phyloP scores from a whole-genome alignment of 2,888 invertebrate species.

The Atethmia centrago region DNA sequence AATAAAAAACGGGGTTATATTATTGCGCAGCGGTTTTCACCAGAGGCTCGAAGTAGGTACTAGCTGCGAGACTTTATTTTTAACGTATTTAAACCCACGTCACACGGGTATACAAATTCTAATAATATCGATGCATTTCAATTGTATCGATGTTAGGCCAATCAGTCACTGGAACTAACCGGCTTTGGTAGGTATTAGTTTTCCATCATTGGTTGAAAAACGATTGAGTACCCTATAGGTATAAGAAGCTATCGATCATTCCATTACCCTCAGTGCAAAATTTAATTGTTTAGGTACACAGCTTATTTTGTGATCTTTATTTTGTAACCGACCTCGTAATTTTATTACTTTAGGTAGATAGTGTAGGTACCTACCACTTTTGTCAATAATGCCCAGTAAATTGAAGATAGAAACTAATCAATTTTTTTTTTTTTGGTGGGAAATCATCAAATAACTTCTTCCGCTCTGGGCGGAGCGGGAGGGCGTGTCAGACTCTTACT shows the following conservation, averaged over 20 bases:
- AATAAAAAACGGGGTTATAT: conserved; percentile 81
- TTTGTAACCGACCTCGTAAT: neutral
- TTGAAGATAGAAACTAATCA: too few species aligned
- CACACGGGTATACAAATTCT: conserved; percentile 38
- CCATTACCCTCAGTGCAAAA: neutral
- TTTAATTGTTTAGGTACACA: neutral
- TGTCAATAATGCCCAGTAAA: too few species aligned
- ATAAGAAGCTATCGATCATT: neutral
- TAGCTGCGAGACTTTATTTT: conserved; percentile 74
- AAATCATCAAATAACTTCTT: too few species aligned
- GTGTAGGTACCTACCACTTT: neutral
- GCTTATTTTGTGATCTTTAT: neutral
- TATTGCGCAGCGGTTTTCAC: conserved; percentile 83
- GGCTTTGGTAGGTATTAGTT: neutral
- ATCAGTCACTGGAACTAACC: neutral
- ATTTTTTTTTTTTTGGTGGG: too few species aligned
- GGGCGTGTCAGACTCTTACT: too few species aligned
- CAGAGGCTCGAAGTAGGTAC: conserved; percentile 68
- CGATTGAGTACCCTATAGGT: neutral
- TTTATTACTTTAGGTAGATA: too few species aligned
- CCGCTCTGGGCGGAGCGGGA: too few species aligned
- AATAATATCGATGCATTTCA: conserved; percentile 40
- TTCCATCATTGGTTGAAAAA: neutral
- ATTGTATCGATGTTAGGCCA: conserved; percentile 26
- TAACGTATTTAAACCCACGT: conserved; percentile 59